Base-by-base conservation (phyloP, 2,888 invertebrate species). In the Drosophila fungiperda region DNA sequence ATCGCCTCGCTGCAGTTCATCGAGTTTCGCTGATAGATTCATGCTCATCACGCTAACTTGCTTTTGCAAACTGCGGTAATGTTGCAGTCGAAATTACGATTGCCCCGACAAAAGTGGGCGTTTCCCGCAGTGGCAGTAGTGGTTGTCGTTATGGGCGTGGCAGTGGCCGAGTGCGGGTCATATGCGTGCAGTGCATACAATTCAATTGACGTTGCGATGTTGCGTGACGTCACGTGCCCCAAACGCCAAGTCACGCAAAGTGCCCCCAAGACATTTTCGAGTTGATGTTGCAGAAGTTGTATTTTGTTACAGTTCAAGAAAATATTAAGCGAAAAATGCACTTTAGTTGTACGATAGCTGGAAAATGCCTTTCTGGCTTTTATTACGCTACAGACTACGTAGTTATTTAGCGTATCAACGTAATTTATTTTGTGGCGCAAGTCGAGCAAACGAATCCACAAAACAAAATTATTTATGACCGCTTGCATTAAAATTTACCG, bases 11-110 rank as follows among this genome's bases (percentile, higher is more conserved):
- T 98, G 97, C 94, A 98, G 96, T 95, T 98, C 97, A 94, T 98
- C 98, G 95, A 98, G 95, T 95, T 98, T 97, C 93, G 97, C 96
- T 94, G 96, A 96, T 94, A 98, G 96, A 95, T 97, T 98, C 97
- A 97, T 97, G 95, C 97, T 98, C 98, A 98, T 98, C 95, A 98
- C 97, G 96, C 97, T 96, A 96, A 98, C 97, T 96, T 98, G 98
- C 95, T 97, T 97, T 96, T 98, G 98, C 95, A 98, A 97, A 96
- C 98, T 98, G 94, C 89, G 73, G 20, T 20, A 17, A 36, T 8
- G 1, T 42, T 57, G 57, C 57, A 71, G 70, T 70, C 53, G 70
- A 71, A 71, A 65, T 72, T 72, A 58, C 53, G 38, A 45, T 36
- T 67, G 52, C 12, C 40, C 58, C 66, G 62, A 60, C 52, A 58